Percentiles rank a stretch among this genome's conserved stretches.
Evolutionary conservation across 2,113 vertebrate genomes (phyloP).

Genomic region (Microcebus jonahi): DNA sequence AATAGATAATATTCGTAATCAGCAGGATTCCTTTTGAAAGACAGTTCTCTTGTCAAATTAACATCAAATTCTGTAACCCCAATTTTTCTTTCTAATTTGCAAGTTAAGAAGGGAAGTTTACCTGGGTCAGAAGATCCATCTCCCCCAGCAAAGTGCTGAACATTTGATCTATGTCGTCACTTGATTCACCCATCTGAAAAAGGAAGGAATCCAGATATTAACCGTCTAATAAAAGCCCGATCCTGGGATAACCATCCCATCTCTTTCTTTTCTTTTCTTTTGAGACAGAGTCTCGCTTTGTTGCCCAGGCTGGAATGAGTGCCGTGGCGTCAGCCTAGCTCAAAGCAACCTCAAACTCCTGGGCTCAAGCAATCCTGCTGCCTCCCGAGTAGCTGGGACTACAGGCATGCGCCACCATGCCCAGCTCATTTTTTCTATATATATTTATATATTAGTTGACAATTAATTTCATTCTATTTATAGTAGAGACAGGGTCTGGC

Average conservation of each 20-base stretch:
- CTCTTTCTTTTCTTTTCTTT: neutral
- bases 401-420: too few relatives aligned
- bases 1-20: neutral
- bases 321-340: too few relatives aligned
- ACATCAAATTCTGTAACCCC: slow-evolving; percentile 21
- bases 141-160: slow-evolving; percentile 97
- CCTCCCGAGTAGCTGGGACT: too few relatives aligned
- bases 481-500: too few relatives aligned
- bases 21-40: neutral
- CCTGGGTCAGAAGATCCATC: slow-evolving; percentile 98
- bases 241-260: neutral
- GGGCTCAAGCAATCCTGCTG: too few relatives aligned
- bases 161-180: slow-evolving; percentile 97
- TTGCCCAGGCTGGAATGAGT: too few relatives aligned
- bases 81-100: neutral
- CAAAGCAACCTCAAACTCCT: too few relatives aligned
- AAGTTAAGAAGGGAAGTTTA: slow-evolving; percentile 73
- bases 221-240: neutral
- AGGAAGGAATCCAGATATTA: slow-evolving; percentile 53
- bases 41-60: slow-evolving; percentile 30
- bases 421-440: too few relatives aligned
- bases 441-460: too few relatives aligned
- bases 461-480: too few relatives aligned
- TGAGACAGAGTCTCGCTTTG: too few relatives aligned
- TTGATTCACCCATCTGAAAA: slow-evolving; percentile 92